These are phyloP conservation scores for Globodera rostochiensis DNA, from an alignment of 1,140 invertebrate species.

Conservation along the genomic window DNA sequence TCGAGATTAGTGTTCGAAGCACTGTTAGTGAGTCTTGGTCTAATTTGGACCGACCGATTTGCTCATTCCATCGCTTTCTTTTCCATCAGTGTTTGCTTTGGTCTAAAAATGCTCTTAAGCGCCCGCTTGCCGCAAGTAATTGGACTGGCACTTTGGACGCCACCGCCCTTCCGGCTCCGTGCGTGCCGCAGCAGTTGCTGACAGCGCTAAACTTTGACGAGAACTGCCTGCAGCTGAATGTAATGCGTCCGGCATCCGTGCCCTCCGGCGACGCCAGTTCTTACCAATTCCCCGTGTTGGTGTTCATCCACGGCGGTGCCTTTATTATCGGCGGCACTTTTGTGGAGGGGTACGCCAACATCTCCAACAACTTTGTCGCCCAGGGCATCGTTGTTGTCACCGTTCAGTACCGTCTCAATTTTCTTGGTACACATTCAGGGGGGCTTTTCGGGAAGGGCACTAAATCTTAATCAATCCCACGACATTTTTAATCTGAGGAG, in stretches of 20 bases:
- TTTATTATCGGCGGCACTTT: constrained; percentile 38
- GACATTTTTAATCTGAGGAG: background rate
- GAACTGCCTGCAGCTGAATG: constrained; percentile 93
- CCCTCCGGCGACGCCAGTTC: background rate
- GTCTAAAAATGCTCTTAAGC: background rate
- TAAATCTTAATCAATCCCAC: no score
- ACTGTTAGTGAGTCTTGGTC: no score
- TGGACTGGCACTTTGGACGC: constrained; percentile 35
- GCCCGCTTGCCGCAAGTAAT: constrained; percentile 1
- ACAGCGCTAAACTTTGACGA: constrained; percentile 72
- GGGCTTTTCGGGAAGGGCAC: no score
- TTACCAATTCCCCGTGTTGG: constrained; percentile 39
- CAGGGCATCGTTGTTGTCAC: constrained; percentile 53
- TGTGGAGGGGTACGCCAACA: constrained; percentile 41
- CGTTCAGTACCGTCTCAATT: constrained; percentile 51
- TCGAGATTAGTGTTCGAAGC: no score
- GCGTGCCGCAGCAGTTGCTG: constrained; percentile 44
- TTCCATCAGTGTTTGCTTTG: no score
- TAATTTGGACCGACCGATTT: no score
- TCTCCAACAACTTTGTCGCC: constrained; percentile 49
- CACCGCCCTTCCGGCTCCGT: constrained; percentile 40
- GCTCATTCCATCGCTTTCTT: no score
- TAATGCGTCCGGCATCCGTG: constrained; percentile 78
- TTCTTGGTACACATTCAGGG: constrained; percentile 37
- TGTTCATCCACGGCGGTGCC: constrained; percentile 50